phyloP scores from a whole-genome alignment of 2,888 invertebrate genomes.

The Loripinus fragilis region DNA sequence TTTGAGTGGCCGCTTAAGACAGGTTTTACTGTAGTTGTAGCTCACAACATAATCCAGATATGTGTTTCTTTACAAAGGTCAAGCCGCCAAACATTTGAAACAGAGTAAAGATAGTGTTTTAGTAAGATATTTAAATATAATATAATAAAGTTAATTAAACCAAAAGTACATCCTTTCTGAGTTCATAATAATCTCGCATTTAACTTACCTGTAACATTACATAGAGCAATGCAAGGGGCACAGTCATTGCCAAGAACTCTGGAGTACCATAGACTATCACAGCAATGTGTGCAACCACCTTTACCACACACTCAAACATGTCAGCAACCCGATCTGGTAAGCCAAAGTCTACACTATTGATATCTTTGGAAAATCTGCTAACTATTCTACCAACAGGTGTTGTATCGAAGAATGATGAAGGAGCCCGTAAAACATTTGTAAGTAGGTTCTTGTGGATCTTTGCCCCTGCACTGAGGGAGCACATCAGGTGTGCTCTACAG shows the following conservation, averaged over 20 bases:
- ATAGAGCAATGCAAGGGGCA: constrained; percentile 1
- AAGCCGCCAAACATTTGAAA: too few relatives aligned
- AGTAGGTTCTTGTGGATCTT: constrained; percentile 78
- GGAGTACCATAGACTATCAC: constrained; percentile 2
- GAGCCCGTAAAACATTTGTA: constrained; percentile 66
- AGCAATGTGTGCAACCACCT: neutral
- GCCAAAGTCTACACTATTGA: constrained; percentile 1
- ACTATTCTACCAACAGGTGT: constrained; percentile 83
- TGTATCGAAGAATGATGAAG: constrained; percentile 82
- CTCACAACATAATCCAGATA: too few relatives aligned
- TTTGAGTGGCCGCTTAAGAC: too few relatives aligned
- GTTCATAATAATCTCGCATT: too few relatives aligned
- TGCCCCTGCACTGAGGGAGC: constrained; percentile 68
- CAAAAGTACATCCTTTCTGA: too few relatives aligned
- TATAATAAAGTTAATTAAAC: too few relatives aligned
- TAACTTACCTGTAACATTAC: neutral
- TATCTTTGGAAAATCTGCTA: constrained; percentile 44
- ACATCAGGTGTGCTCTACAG: neutral
- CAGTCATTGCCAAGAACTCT: neutral
- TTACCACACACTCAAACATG: neutral
- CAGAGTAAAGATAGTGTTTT: too few relatives aligned
- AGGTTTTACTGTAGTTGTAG: too few relatives aligned
- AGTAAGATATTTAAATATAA: too few relatives aligned
- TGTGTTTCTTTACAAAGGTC: too few relatives aligned
- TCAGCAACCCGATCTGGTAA: neutral